Conservation (phyloP, 2,797 vertebrate species). For the Urosaurus nigricauda region DNA sequence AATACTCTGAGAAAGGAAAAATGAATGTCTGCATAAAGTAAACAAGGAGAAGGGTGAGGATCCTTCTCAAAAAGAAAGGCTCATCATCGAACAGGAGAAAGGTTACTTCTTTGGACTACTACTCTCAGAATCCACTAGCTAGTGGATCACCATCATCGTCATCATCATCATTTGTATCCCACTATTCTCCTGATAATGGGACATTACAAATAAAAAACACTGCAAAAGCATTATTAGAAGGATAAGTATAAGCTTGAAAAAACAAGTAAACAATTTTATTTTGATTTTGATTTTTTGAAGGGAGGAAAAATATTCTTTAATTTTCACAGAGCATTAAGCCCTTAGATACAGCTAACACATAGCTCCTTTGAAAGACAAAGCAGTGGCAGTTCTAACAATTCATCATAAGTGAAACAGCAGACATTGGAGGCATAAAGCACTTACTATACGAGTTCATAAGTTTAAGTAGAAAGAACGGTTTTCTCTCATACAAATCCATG, state of each 20-base stretch:
- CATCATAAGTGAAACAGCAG: not conserved
- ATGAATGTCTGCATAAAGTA: not conserved
- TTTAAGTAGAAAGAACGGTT: not conserved
- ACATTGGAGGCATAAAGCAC: not conserved
- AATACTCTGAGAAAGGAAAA: not conserved
- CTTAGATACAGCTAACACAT: not conserved
- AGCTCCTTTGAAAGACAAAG: not conserved
- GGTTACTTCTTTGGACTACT: not conserved
- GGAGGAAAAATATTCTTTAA: not conserved
- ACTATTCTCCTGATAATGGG: no score
- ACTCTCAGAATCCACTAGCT: not conserved
- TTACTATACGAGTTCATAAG: not conserved
- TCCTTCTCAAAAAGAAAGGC: not conserved
- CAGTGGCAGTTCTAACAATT: not conserved
- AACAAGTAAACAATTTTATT: no score
- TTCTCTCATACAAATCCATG: not conserved
- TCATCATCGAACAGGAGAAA: not conserved
- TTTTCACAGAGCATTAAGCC: not conserved
- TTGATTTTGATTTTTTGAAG: no score
- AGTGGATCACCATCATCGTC: not conserved
- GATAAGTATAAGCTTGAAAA: no score
- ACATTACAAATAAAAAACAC: no score
- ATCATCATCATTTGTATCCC: no score
- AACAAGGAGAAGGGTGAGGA: not conserved
- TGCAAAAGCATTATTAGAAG: no score